Base-by-base conservation (phyloP, 2,888 invertebrate species). In the Rhagium mordax region DNA sequence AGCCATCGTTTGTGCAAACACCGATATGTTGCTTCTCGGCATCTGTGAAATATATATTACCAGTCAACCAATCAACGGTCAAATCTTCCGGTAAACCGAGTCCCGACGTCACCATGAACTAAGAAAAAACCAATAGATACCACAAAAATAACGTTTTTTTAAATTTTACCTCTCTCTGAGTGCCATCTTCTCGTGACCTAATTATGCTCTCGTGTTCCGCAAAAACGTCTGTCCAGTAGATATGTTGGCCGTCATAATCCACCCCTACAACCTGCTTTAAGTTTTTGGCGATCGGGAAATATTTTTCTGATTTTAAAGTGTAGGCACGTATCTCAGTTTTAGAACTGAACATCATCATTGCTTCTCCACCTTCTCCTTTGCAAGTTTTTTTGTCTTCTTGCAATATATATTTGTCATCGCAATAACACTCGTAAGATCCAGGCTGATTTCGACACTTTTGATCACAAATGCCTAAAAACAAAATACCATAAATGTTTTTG, bases 1-100 rank as follows among this genome's bases (percentile, higher is more conserved):
- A 51, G 13, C 94, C 95, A 80, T 94, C 90, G n/a, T 89, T 89
- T 0, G 89, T 90, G 81, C 96, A 96, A 1, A 93, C 96, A 0
- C 92, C 93, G 74, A 96, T 93, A 81, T 92, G 92, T 15, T 91
- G 91, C 78, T 91, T 89, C 47, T 90, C 90, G 0, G 92, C 90
- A 84, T 96, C 96, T 1, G 94, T 93, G 85, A 96, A 95, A 87
- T 96, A 96, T 49, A 97, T 90, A 85, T 96, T 95, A 0, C 91
- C 91, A 0, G 94, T 95, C 6, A 94, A 83, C 92, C 93, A 94
- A 86, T 96, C 96, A 20, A 95, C 88, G 0, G 94, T 93, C 68
- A 96, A 88, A 79, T 94, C 94, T 74, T 95, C 95, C 0, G 95
- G 94, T 3, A 91, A 89, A 72, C 92, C 92, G 0, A 96, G 84